Evolutionary conservation across 2,888 invertebrate genomes (phyloP), one percentile per base, ranked within the genome.

Genomic region (Zaprionus obscuricornis): DNA sequence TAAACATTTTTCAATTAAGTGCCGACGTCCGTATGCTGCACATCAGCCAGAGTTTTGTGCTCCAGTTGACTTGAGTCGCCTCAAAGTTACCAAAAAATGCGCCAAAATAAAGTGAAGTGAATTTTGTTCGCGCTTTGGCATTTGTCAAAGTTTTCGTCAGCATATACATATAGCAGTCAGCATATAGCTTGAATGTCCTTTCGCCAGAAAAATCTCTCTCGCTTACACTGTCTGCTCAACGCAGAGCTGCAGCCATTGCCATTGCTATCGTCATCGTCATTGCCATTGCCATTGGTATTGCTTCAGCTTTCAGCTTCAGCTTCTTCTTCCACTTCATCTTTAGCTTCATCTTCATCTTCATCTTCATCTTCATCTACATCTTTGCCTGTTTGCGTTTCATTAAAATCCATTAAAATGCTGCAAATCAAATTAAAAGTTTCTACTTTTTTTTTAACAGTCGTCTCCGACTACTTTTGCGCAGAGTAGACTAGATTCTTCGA

Each of bases 351-450:
- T n/a, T n/a, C n/a, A n/a, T n/a, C n/a, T n/a, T n/a, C n/a, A n/a
- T n/a, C n/a, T n/a, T n/a, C n/a, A n/a, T n/a, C n/a, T n/a, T n/a
- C n/a, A n/a, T n/a, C n/a, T n/a, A n/a, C 58, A 43, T 67, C 74
- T 66, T 70, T 56, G 82, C 65, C 78, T 87, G 84, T 87, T 86
- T 87, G 85, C 81, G 68, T 83, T 85, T 84, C 78, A 86, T 81
- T 87, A 78, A 82, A 85, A 86, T 86, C 82, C 75, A 87, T 81
- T 87, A 78, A 84, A 85, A 84, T 82, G 78, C 87, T 81, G 87
- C 85, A 85, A 85, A 85, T 87, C 85, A 85, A 85, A 85, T 85
- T 85, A 85, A 85, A 85, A 85, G 74, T 85, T 85, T 85, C 64
- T 52, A 74, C 74, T 87, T 73, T 65, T 71, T 68, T 67, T 31